phyloP scores from a whole-genome alignment of 2,113 vertebrate species.

The Felis chaus region DNA sequence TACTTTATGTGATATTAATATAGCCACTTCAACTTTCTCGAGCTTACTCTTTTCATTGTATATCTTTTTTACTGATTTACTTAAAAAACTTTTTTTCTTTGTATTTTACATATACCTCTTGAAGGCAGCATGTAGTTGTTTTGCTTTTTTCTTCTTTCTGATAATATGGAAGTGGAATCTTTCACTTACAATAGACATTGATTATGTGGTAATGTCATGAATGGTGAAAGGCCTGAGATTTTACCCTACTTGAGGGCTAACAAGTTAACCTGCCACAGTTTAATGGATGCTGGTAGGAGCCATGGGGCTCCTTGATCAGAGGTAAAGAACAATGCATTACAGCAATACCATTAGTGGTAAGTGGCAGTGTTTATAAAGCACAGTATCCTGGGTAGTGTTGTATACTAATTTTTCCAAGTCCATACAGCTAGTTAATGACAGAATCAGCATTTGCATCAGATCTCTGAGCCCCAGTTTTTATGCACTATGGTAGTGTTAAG shows the following conservation, averaged over 20 bases:
- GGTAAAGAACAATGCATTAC: neutral
- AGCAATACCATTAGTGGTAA: neutral
- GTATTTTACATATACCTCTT: neutral
- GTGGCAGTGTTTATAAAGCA: neutral
- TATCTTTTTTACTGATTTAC: neutral
- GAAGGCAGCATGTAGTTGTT: neutral
- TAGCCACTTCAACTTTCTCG: neutral
- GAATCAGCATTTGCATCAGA: neutral
- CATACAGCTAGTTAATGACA: neutral
- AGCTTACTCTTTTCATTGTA: neutral
- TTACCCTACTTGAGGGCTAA: neutral
- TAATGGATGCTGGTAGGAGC: neutral
- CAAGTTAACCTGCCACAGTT: neutral
- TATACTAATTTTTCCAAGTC: neutral
- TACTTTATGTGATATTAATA: neutral
- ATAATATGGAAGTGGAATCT: slow-evolving; percentile 10
- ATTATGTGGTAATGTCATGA: neutral
- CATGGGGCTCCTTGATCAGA: neutral
- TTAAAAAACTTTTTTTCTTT: neutral
- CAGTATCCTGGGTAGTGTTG: neutral
- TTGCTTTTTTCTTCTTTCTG: neutral
- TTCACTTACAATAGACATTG: neutral
- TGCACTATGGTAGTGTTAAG: neutral
- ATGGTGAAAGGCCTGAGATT: slow-evolving; percentile 4
- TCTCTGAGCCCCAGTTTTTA: neutral